Evolutionary conservation across 2,113 vertebrate genomes (phyloP).

Genomic region (Sigmodon hispidus): DNA sequence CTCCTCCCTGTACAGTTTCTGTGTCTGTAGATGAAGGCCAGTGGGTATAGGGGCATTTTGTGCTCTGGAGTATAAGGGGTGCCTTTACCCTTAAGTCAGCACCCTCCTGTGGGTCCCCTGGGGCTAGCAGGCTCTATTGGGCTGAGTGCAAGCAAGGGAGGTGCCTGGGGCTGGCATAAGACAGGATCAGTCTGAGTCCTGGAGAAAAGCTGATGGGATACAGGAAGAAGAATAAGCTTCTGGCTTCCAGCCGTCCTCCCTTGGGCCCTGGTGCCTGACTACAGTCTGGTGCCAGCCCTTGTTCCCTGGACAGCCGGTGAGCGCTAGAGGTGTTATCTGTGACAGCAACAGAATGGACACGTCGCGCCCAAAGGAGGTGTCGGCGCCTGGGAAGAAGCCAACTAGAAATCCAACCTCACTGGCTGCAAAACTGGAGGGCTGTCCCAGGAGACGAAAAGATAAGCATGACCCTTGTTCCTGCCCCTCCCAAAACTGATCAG

Average conservation of each 20-base stretch:
- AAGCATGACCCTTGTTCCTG: constrained; percentile 3
- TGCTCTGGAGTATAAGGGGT: not conserved
- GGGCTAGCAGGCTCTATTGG: not conserved
- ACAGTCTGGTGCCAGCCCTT: constrained; percentile 64
- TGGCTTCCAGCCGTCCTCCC: not conserved
- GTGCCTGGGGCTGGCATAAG: not conserved
- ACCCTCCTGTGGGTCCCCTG: not conserved
- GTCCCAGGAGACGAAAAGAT: constrained; percentile 23
- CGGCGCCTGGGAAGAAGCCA: constrained; percentile 77
- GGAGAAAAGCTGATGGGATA: not conserved
- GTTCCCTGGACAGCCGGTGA: constrained; percentile 73
- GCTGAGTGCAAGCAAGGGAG: not conserved
- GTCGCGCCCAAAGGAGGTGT: constrained; percentile 71
- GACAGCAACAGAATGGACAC: constrained; percentile 12
- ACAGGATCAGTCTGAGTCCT: not conserved
- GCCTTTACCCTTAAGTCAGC: not conserved
- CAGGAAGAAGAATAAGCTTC: not conserved
- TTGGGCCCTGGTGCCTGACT: not conserved
- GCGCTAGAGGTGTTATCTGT: constrained; percentile 66
- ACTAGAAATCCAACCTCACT: constrained; percentile 45
- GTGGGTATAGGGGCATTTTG: not conserved
- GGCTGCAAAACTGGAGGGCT: not conserved
- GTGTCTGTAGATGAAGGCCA: not conserved
- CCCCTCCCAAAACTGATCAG: not conserved
- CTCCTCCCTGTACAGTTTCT: not conserved